phyloP scores from a whole-genome alignment of 2,113 vertebrate genomes.

The Crotalus helleri region DNA sequence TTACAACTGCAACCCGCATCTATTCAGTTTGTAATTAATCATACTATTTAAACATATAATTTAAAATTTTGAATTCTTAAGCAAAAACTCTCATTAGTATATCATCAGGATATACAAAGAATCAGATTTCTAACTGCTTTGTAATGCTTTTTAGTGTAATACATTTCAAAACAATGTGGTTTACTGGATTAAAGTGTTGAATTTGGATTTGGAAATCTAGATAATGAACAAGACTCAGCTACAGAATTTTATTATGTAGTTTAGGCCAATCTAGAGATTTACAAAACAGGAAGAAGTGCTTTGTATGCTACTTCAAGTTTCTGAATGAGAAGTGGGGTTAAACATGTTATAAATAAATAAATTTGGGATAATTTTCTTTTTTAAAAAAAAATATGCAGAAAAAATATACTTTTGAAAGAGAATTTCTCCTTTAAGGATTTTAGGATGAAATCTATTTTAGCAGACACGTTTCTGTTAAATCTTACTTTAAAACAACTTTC shows the following conservation, averaged over 20 bases:
- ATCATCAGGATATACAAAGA: slow-evolving; percentile 24
- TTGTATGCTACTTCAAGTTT: not conserved
- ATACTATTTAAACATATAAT: slow-evolving; percentile 32
- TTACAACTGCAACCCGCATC: slow-evolving; percentile 6
- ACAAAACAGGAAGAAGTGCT: not conserved
- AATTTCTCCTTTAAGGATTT: slow-evolving; percentile 23
- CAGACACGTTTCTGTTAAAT: slow-evolving; percentile 18
- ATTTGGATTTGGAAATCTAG: not conserved
- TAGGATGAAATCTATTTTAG: slow-evolving; percentile 10
- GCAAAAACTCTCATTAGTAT: not conserved
- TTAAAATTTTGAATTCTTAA: slow-evolving; percentile 34
- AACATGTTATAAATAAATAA: not conserved
- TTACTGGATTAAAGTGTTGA: not conserved
- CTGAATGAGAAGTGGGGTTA: not conserved
- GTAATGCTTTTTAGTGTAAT: not conserved
- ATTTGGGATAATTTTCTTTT: not conserved
- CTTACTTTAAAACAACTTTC: slow-evolving; percentile 36
- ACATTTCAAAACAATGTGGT: not conserved
- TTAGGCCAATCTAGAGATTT: not conserved
- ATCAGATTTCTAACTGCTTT: slow-evolving; percentile 11
- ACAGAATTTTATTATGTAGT: not conserved
- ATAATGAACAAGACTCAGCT: not conserved
- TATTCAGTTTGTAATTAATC: slow-evolving; percentile 22
- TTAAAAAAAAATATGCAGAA: not conserved
- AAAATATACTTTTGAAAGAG: slow-evolving; percentile 25